Percentiles rank a stretch among this genome's conserved stretches.
Evolutionary conservation across 2,888 invertebrate species (phyloP).

Genomic region (Unio pictorum): DNA sequence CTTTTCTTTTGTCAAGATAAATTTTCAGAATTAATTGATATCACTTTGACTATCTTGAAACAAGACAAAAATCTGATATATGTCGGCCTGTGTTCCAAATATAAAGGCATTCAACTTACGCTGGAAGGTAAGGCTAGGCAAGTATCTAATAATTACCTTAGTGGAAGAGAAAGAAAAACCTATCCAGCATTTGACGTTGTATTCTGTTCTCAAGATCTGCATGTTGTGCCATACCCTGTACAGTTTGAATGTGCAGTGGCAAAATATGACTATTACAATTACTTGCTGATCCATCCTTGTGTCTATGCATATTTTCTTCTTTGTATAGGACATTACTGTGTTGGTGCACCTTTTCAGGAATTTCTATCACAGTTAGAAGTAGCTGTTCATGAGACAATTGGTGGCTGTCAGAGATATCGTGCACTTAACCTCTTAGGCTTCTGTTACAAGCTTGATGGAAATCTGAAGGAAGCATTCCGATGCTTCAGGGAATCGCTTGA

Average conservation of each 20-base stretch:
- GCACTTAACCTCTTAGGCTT: conserved; percentile 11
- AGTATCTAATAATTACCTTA: neutral
- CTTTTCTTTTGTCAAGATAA: too few relatives aligned
- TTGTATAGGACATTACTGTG: neutral
- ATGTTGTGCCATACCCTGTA: neutral
- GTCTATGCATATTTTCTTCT: conserved; percentile 2
- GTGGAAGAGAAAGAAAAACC: neutral
- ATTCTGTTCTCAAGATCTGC: neutral
- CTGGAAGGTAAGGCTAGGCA: too few relatives aligned
- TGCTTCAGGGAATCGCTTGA: neutral
- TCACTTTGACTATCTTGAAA: neutral
- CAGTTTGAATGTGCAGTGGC: neutral
- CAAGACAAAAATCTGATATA: conserved; percentile 1
- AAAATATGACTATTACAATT: neutral
- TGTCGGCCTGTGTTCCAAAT: neutral
- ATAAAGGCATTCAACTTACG: neutral
- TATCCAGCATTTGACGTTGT: conserved; percentile 1
- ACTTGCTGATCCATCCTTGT: conserved; percentile 1
- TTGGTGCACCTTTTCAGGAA: too few relatives aligned
- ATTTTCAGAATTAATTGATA: neutral
- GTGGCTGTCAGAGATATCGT: neutral
- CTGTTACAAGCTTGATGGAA: conserved; percentile 9
- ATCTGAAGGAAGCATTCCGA: conserved; percentile 2
- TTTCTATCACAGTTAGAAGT: neutral
- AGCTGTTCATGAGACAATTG: neutral